Evolutionary conservation across 2,888 invertebrate genomes (phyloP).

Genomic region (Cetonia aurata): DNA sequence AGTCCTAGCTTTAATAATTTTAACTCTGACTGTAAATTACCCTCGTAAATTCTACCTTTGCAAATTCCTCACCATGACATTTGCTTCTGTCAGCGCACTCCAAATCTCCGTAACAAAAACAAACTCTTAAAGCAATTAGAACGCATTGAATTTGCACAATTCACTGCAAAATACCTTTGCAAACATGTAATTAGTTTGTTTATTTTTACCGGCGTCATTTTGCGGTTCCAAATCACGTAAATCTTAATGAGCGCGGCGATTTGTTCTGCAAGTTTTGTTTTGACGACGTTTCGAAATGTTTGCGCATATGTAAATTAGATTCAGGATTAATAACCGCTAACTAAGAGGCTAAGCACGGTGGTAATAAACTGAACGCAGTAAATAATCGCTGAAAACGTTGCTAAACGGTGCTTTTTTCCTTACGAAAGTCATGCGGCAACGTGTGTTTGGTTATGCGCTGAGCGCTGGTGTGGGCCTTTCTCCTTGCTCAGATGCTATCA

Average conservation of each 20-base stretch:
- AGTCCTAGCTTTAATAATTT: too few relatives aligned
- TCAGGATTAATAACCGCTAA: constrained; percentile 20
- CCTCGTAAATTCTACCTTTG: too few relatives aligned
- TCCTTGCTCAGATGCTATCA: constrained; percentile 1
- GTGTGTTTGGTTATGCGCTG: too few relatives aligned
- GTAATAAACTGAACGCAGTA: constrained; percentile 18
- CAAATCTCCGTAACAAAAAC: too few relatives aligned
- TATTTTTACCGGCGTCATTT: constrained; percentile 11
- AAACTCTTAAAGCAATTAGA: too few relatives aligned
- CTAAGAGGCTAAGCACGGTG: background rate
- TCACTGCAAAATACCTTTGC: too few relatives aligned
- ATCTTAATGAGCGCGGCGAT: constrained; percentile 19
- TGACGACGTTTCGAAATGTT: constrained; percentile 27
- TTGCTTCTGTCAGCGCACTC: too few relatives aligned
- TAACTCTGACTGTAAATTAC: too few relatives aligned
- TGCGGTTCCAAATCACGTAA: constrained; percentile 10
- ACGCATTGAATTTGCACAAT: constrained; percentile 12
- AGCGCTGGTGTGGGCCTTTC: background rate
- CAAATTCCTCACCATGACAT: too few relatives aligned
- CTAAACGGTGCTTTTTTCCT: constrained; percentile 15
- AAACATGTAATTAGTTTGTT: constrained; percentile 14
- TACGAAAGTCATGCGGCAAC: constrained; percentile 8
- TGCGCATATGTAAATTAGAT: constrained; percentile 12
- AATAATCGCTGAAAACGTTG: constrained; percentile 12
- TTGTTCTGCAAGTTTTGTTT: constrained; percentile 20